Evolutionary conservation across 2,113 vertebrate species (phyloP).

Genomic region (Sminthopsis crassicaudata): DNA sequence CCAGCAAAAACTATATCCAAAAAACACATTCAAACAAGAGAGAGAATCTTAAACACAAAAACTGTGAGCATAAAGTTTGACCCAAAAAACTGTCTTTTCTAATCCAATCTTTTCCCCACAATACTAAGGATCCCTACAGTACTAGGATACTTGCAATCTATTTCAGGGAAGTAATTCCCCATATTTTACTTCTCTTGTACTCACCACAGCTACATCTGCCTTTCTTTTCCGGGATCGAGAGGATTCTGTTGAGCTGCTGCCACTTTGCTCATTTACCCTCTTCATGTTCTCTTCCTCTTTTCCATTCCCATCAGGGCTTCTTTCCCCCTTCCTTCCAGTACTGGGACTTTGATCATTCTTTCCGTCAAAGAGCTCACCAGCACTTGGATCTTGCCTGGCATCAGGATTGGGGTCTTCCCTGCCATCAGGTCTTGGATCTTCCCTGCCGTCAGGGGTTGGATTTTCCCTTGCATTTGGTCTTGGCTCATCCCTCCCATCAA

Average conservation of each 20-base stretch:
- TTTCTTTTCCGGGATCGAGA: constrained; percentile 93
- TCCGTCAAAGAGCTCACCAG: neutral
- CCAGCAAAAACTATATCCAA: constrained; percentile 89
- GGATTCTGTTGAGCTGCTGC: constrained; percentile 65
- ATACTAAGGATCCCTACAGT: neutral
- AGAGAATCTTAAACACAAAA: neutral
- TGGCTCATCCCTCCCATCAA: neutral
- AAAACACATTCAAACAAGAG: neutral
- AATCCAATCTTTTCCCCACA: neutral
- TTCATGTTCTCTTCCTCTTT: constrained; percentile 77
- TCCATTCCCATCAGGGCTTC: constrained; percentile 58
- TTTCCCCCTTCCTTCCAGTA: neutral
- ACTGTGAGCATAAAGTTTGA: neutral
- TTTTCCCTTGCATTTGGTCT: neutral
- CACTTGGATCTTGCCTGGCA: neutral
- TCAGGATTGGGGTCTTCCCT: neutral
- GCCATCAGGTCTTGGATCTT: neutral
- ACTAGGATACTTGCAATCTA: constrained; percentile 36
- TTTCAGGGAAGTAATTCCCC: neutral
- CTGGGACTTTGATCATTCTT: neutral
- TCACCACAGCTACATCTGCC: constrained; percentile 95
- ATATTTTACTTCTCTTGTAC: constrained; percentile 78
- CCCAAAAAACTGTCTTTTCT: neutral
- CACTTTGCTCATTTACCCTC: constrained; percentile 56
- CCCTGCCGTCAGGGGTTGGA: neutral